Evolutionary conservation across 2,888 invertebrate genomes (phyloP).

Genomic region (Aporophyla nigra): DNA sequence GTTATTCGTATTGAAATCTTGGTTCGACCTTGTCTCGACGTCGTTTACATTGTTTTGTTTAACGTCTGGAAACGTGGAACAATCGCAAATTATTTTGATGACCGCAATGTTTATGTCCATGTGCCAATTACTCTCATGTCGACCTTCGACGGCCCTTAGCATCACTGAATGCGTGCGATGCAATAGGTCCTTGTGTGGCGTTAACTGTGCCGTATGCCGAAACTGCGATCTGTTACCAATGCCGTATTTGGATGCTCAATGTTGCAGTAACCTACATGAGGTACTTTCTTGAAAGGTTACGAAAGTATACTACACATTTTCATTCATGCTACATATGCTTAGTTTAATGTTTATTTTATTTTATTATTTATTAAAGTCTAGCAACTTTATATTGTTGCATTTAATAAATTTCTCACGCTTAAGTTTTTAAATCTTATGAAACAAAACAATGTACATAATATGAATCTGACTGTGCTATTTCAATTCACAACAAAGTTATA

Average conservation of each 20-base stretch:
- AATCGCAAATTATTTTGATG: slow-evolving; percentile 82
- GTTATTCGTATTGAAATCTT: slow-evolving; percentile 70
- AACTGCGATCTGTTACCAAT: slow-evolving; percentile 60
- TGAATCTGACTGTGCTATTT: slow-evolving; percentile 20
- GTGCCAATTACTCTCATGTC: slow-evolving; percentile 77
- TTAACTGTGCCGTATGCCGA: slow-evolving; percentile 69
- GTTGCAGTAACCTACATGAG: slow-evolving; percentile 64
- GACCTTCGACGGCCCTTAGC: slow-evolving; percentile 77
- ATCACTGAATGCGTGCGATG: slow-evolving; percentile 60
- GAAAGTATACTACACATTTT: neutral
- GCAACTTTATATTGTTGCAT: slow-evolving; percentile 14
- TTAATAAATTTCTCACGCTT: slow-evolving; percentile 32
- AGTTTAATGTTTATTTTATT: neutral
- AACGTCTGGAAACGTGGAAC: slow-evolving; percentile 78
- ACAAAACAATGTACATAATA: slow-evolving; percentile 17
- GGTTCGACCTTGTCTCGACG: slow-evolving; percentile 77
- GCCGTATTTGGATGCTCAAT: slow-evolving; percentile 65
- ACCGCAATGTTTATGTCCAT: slow-evolving; percentile 79
- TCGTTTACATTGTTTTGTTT: slow-evolving; percentile 79
- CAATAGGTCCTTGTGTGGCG: slow-evolving; percentile 71
- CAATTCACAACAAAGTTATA: slow-evolving; percentile 35
- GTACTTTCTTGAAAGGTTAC: slow-evolving; percentile 48
- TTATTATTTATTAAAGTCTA: no score
- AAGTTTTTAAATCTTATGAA: slow-evolving; percentile 19
- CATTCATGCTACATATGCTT: neutral